phyloP scores from a whole-genome alignment of 2,888 invertebrate species.

The Nematopogon swammerdamellus region DNA sequence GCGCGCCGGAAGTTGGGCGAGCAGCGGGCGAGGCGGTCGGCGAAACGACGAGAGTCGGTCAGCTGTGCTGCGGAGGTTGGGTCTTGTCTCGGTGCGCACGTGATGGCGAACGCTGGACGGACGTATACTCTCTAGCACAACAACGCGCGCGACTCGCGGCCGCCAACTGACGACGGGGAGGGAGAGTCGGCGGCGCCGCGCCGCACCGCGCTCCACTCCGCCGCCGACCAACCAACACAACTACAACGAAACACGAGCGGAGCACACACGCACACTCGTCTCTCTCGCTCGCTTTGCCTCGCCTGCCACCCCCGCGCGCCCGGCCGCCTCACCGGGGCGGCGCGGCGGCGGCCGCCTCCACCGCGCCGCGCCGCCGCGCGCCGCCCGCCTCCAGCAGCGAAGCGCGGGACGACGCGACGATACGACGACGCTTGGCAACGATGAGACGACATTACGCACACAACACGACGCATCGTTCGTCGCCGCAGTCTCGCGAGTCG shows the following conservation, averaged over 20 bases:
- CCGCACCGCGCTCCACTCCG: slow-evolving; percentile 19
- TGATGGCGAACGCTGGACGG: background rate
- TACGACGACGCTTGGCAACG: too few species aligned
- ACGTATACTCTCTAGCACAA: slow-evolving; percentile 12
- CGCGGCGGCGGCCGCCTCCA: slow-evolving; percentile 9
- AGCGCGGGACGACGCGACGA: too few species aligned
- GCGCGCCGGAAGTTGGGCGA: background rate
- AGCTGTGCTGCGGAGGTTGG: background rate
- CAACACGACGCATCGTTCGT: too few species aligned
- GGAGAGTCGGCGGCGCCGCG: slow-evolving; percentile 15
- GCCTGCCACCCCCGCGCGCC: too few species aligned
- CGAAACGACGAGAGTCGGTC: background rate
- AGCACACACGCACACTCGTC: slow-evolving; percentile 44
- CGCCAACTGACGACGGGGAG: slow-evolving; percentile 40
- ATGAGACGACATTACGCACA: too few species aligned
- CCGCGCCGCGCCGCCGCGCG: too few species aligned
- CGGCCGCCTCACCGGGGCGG: slow-evolving; percentile 15
- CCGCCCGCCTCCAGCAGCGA: too few species aligned
- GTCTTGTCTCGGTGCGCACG: background rate
- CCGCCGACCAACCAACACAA: slow-evolving; percentile 12
- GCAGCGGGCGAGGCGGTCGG: slow-evolving; percentile 37
- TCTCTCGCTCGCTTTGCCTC: slow-evolving; percentile 24
- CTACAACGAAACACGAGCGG: slow-evolving; percentile 37
- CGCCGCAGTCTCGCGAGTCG: too few species aligned
- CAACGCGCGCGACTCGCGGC: slow-evolving; percentile 52